A percentile compares a stretch with the other conserved stretches of the same genome.
Conservation (phyloP, 2,113 vertebrate genomes). For the Spea multiplicata region DNA sequence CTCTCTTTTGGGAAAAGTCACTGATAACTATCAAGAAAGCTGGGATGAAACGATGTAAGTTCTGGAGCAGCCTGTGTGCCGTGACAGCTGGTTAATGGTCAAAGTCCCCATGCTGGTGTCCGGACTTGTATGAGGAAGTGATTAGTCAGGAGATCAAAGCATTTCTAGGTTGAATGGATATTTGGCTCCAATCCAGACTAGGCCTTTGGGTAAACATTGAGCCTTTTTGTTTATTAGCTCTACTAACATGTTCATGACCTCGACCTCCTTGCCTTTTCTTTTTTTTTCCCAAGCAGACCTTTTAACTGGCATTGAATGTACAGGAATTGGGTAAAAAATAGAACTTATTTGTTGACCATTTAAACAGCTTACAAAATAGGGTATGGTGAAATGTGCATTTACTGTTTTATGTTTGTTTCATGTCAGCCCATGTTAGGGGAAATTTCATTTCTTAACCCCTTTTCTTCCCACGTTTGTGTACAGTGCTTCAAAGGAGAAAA, state of each 20-base stretch:
- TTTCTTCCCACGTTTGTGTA: no score
- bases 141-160: constrained; percentile 71
- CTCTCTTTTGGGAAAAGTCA: background rate
- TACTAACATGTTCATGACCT: constrained; percentile 9
- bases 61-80: background rate
- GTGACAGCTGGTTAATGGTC: constrained; percentile 60
- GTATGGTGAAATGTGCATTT: no score
- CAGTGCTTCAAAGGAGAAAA: no score
- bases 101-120: constrained; percentile 60
- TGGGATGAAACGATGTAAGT: background rate
- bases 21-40: background rate
- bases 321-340: no score
- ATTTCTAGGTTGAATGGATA: constrained; percentile 55
- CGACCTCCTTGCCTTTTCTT: constrained; percentile 31
- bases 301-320: no score
- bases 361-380: no score
- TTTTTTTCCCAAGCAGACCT: no score
- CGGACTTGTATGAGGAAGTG: constrained; percentile 65
- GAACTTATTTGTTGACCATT: no score
- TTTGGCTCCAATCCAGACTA: constrained; percentile 53
- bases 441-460: no score
- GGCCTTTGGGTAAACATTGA: constrained; percentile 52
- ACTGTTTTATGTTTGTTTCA: no score
- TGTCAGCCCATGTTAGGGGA: no score
- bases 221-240: constrained; percentile 43